Evolutionary conservation across 1,140 invertebrate genomes (phyloP).

Genomic region (Apis mellifera): DNA sequence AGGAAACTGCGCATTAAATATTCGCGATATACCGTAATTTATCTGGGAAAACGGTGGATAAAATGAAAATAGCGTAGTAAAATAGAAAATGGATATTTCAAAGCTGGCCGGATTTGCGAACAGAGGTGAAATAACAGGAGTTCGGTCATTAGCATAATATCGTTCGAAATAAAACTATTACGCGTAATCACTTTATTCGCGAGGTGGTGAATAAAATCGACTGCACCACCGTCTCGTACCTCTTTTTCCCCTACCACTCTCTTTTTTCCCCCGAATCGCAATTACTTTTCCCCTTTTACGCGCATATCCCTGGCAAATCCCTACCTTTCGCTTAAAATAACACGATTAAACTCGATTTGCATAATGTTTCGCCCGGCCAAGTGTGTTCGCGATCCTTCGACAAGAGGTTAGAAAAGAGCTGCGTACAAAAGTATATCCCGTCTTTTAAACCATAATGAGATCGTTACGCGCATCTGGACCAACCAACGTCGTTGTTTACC

Average conservation of each 20-base stretch:
- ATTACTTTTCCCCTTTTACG: conserved; percentile 30
- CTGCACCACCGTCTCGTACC: background rate
- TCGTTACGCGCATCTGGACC: conserved; percentile 21
- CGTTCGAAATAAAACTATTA: conserved; percentile 15
- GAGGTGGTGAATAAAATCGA: conserved; percentile 9
- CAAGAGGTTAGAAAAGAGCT: conserved; percentile 1
- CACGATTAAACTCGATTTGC: conserved; percentile 59
- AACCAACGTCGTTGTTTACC: too few relatives aligned
- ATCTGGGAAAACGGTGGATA: background rate
- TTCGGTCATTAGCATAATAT: conserved; percentile 18
- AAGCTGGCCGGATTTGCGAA: background rate
- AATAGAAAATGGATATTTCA: conserved; percentile 1
- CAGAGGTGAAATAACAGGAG: conserved; percentile 1
- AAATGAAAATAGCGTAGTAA: background rate
- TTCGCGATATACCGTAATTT: conserved; percentile 5
- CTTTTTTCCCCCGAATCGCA: conserved; percentile 20
- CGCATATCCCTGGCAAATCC: conserved; percentile 42
- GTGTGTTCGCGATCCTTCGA: background rate
- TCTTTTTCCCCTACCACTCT: background rate
- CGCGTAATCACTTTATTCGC: conserved; percentile 28
- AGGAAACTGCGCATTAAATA: background rate
- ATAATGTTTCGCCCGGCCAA: conserved; percentile 49
- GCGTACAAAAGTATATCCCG: background rate
- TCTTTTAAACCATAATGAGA: conserved; percentile 21
- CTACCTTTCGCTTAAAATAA: conserved; percentile 39